Base-by-base conservation (phyloP, 2,797 vertebrate genomes). In the Acanthurus lineatus region DNA sequence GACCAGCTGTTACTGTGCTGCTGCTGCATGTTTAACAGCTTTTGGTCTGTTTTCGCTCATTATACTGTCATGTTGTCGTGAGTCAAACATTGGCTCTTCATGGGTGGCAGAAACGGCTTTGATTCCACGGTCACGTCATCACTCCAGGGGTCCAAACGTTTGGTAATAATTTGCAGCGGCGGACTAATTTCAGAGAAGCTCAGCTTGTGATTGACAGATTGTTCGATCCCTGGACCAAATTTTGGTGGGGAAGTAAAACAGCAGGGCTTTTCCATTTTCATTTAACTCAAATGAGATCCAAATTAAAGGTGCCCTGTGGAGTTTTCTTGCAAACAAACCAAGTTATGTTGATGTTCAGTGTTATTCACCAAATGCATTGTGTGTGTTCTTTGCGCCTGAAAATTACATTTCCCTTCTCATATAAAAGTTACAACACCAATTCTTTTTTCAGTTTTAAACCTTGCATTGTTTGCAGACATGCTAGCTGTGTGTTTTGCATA, bases 371-470 rank as follows among this genome's bases (percentile, higher is more conserved):
- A 61, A 19, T 3, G 1, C 20, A 56, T 19, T 65, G 32, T 69
- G 51, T 64, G 40, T 66, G 71, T n/a, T 58, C 72, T 58, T 12
- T 15, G 59, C 22, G 47, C 40, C 58, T 22, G 5, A 68, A 19
- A 54, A 53, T 25, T 49, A 48, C 14, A 72, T 44, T 72, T 54
- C 45, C 32, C 63, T 25, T 56, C 67, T 66, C 44, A 32, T 74
- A 1, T 74, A 77, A 65, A 16, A 56, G 60, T 32, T 42, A 64
- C 58, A 19, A 64, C 58, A 19, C 9, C 52, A 11, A 2, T 52
- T 38, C 5, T 35, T 28, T 63, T 3, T 0, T 17, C 6, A 22
- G 12, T 66, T 66, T 56, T 58, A 48, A 52, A 69, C 11, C 4
- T 11, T 2, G 15, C 8, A 42, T 62, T 63, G 66, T 56, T 75